Evolutionary conservation across 1,140 invertebrate species (phyloP).

Genomic region (Drosophila tropicalis): DNA sequence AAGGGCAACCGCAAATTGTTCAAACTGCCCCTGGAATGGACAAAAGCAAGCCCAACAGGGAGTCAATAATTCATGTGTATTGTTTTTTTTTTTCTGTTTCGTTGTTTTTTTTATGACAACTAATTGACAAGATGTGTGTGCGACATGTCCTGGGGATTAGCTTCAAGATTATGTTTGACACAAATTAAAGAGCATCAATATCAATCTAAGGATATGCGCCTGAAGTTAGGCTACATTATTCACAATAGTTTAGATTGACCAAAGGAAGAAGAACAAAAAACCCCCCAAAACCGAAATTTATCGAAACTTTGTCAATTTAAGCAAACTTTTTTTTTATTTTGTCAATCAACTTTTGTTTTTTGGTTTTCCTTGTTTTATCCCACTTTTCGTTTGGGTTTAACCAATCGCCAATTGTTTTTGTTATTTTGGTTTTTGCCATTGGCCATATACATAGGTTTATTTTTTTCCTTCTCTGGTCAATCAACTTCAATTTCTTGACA

Average conservation of each 20-base stretch:
- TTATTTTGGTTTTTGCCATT: neutral
- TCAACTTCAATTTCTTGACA: slow-evolving; percentile 6
- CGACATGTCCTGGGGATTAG: slow-evolving; percentile 4
- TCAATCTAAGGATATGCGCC: neutral
- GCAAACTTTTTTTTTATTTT: slow-evolving; percentile 14
- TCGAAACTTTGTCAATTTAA: neutral
- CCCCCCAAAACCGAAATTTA: neutral
- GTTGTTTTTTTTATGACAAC: slow-evolving; percentile 15
- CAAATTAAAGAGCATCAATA: slow-evolving; percentile 10
- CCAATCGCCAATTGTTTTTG: neutral
- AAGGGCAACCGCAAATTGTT: slow-evolving; percentile 70
- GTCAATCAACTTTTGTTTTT: slow-evolving; percentile 42
- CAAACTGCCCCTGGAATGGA: slow-evolving; percentile 66
- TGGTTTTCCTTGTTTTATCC: neutral
- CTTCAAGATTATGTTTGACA: slow-evolving; percentile 37
- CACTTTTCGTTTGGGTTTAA: neutral
- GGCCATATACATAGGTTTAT: slow-evolving; percentile 13
- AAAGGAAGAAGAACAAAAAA: neutral
- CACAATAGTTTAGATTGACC: neutral
- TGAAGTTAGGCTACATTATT: too few species aligned
- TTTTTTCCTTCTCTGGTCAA: neutral
- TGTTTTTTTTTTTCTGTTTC: neutral
- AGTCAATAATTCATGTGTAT: slow-evolving; percentile 53
- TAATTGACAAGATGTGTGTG: slow-evolving; percentile 36
- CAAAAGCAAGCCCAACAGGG: slow-evolving; percentile 52